phyloP scores from a whole-genome alignment of 2,888 invertebrate genomes.

The Desoria tigrina region DNA sequence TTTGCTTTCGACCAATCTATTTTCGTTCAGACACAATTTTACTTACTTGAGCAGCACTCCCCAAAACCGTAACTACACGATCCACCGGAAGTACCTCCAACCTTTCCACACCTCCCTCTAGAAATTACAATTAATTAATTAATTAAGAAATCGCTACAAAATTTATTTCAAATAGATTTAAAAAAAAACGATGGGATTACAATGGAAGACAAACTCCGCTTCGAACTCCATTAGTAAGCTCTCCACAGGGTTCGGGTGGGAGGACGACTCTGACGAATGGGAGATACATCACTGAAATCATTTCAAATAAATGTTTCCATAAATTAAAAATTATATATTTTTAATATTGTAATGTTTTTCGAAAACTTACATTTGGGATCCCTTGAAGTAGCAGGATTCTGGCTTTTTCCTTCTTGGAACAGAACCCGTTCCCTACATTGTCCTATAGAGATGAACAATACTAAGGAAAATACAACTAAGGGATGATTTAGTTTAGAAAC shows the following conservation, averaged over 20 bases:
- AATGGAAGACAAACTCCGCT: constrained; percentile 29
- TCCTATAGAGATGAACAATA: no score
- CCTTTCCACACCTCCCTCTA: constrained; percentile 28
- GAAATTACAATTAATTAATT: constrained; percentile 3
- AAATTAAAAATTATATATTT: background rate
- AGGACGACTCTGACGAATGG: background rate
- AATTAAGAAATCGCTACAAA: background rate
- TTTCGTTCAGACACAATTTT: no score
- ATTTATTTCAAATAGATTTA: no score
- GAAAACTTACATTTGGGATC: background rate
- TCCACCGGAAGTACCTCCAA: constrained; percentile 26
- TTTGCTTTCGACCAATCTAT: background rate
- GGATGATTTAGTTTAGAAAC: no score
- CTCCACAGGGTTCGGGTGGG: constrained; percentile 7
- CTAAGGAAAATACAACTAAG: no score
- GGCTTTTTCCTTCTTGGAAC: no score
- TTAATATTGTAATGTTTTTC: constrained; percentile 1
- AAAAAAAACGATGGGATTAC: no score
- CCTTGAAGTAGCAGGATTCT: background rate
- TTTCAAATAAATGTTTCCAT: background rate
- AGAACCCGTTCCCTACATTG: no score
- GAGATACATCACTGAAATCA: constrained; percentile 5
- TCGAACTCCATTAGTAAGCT: background rate
- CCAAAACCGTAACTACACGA: constrained; percentile 38
- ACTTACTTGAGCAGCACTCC: constrained; percentile 31